These are phyloP conservation scores for Paratrypauchen microcephalus DNA, from an alignment of 2,797 vertebrate species.

Conservation along the genomic window DNA sequence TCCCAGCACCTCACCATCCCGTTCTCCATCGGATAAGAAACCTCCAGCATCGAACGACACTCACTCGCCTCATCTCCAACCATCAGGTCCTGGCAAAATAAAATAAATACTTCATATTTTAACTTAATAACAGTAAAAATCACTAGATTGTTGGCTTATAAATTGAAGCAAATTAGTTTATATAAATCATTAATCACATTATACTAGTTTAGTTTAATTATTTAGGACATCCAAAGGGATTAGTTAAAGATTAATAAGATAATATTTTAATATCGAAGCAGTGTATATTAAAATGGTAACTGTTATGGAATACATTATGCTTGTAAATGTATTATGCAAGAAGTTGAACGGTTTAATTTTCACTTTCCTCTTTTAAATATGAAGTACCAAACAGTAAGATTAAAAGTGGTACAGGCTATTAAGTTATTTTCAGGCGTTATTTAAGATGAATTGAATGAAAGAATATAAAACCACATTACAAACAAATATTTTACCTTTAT, in stretches of 20 bases:
- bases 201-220: too few relatives aligned
- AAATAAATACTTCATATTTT: neutral
- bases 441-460: neutral
- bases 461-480: neutral
- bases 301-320: too few relatives aligned
- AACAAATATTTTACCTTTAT: constrained; percentile 77
- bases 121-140: neutral
- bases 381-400: neutral
- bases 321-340: too few relatives aligned
- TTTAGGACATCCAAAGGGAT: too few relatives aligned
- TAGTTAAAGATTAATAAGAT: too few relatives aligned
- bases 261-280: too few relatives aligned
- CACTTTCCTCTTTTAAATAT: too few relatives aligned
- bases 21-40: constrained; percentile 85
- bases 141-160: neutral
- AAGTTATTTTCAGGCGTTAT: neutral
- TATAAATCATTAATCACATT: too few relatives aligned
- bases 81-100: constrained; percentile 78
- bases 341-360: too few relatives aligned
- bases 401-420: too few relatives aligned
- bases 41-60: constrained; percentile 82
- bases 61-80: constrained; percentile 84
- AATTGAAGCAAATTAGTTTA: neutral
- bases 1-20: constrained; percentile 84
- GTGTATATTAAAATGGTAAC: too few relatives aligned